Conservation (phyloP, 2,113 vertebrate genomes). For the Pteronura brasiliensis region DNA sequence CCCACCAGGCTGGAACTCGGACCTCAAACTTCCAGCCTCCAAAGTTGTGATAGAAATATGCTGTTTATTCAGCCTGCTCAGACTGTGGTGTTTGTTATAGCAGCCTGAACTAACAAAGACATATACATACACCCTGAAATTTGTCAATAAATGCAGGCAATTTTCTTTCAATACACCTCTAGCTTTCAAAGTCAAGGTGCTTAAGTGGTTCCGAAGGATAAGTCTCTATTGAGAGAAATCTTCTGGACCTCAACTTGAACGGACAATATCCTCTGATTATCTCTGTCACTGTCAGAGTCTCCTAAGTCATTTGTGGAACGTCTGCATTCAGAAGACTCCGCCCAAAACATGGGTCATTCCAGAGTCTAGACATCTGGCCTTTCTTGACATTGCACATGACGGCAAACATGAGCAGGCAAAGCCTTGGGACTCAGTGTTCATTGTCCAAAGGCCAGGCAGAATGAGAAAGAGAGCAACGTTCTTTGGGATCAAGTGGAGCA, state of each 20-base stretch:
- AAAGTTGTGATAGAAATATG: not conserved
- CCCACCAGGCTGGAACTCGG: not conserved
- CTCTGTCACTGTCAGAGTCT: conserved; percentile 5
- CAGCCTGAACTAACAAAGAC: not conserved
- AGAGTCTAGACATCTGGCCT: not conserved
- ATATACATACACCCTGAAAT: not conserved
- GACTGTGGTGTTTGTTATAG: not conserved
- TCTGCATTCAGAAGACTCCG: not conserved
- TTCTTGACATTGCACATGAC: not conserved
- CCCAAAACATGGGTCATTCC: not conserved
- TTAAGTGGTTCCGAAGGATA: not conserved
- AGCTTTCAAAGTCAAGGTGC: conserved; percentile 33
- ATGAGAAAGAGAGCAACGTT: not conserved
- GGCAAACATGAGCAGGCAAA: not conserved
- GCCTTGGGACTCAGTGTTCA: not conserved
- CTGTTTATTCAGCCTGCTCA: not conserved
- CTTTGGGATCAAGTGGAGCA: not conserved
- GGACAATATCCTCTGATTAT: not conserved
- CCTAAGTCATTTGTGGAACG: conserved; percentile 14
- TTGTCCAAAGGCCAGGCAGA: not conserved
- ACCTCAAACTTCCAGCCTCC: not conserved
- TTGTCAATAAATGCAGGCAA: not conserved
- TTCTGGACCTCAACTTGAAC: conserved; percentile 35
- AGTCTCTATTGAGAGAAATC: not conserved
- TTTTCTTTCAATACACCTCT: conserved; percentile 38